A percentile compares a stretch with the other conserved stretches of the same genome.
Conservation (phyloP, 2,113 vertebrate genomes). For the Petroica traversi region DNA sequence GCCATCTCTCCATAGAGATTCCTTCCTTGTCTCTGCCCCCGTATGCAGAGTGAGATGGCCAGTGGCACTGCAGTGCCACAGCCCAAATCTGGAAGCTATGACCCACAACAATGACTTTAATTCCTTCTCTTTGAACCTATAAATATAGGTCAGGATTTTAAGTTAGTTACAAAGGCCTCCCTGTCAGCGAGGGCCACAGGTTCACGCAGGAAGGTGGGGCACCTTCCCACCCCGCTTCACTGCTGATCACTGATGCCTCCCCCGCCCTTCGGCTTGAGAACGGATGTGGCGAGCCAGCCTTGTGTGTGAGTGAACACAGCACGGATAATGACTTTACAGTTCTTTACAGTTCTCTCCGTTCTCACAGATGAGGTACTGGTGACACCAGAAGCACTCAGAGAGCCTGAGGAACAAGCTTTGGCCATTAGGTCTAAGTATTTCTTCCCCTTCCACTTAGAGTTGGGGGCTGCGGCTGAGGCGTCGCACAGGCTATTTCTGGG, state of each 20-base stretch:
- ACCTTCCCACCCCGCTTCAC: background rate
- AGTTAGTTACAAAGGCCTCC: background rate
- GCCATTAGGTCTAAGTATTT: background rate
- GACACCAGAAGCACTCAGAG: background rate
- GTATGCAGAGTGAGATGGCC: background rate
- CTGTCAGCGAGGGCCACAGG: background rate
- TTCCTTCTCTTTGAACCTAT: background rate
- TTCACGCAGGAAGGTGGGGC: background rate
- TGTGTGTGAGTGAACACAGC: background rate
- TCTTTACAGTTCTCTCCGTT: background rate
- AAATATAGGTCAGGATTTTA: background rate
- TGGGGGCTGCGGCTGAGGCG: fast-evolving
- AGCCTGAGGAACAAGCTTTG: background rate
- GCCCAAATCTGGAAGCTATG: background rate
- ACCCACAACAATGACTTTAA: background rate
- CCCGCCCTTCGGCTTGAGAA: background rate
- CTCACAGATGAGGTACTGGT: background rate
- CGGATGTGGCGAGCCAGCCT: background rate
- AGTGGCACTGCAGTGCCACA: background rate
- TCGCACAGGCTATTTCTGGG: constrained; percentile 47
- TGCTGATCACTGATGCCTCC: background rate
- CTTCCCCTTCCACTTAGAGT: background rate
- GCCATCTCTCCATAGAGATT: background rate
- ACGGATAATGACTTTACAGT: background rate
- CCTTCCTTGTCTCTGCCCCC: background rate